Base-by-base conservation (phyloP, 2,888 invertebrate species). In the Apodemia hepburni region DNA sequence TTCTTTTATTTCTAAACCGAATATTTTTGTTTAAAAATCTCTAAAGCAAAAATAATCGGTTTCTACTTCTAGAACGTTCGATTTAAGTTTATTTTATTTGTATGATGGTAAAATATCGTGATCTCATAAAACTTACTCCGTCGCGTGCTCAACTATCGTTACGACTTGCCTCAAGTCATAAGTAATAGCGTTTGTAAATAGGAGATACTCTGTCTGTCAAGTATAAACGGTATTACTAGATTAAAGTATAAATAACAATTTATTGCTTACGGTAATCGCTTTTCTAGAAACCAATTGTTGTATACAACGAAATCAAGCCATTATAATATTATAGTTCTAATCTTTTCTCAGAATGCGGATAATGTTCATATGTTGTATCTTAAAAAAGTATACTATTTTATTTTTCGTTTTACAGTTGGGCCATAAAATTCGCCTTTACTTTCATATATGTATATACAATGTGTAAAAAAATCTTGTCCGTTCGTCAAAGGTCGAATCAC, bases 81-180 rank as follows among this genome's bases (percentile, higher is more conserved):
- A 62, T 62, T 66, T 64, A 64, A 64, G 62, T 66, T 60, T 58
- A 62, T 64, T 54, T 57, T 64, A 64, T 64, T 65, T 63, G 61
- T 64, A 57, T 42, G 62, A 51, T 59, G 58, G 54, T 54, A 45
- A 62, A 64, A 65, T 72, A 74, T 79, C 78, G 79, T 81, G 81
- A 78, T 77, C 74, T 73, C 76, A 75, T 78, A 72, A 78, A 77
- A 75, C 74, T 76, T 75, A 74, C 72, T 68, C 72, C 77, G 83
- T 85, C 84, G 85, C 85, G 85, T 85, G 85, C 77, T 79, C 71
- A 73, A 70, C 74, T 67, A 70, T 69, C 66, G 70, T 70, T 66
- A 61, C 65, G 60, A 33, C 58, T 33, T 63, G 76, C 71, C 62
- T 9, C 64, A 72, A 74, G 63, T 58, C 63, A 67, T 59, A 54